These are phyloP conservation scores for Horisme vitalbata DNA, from an alignment of 2,888 invertebrate species.

Conservation along the genomic window DNA sequence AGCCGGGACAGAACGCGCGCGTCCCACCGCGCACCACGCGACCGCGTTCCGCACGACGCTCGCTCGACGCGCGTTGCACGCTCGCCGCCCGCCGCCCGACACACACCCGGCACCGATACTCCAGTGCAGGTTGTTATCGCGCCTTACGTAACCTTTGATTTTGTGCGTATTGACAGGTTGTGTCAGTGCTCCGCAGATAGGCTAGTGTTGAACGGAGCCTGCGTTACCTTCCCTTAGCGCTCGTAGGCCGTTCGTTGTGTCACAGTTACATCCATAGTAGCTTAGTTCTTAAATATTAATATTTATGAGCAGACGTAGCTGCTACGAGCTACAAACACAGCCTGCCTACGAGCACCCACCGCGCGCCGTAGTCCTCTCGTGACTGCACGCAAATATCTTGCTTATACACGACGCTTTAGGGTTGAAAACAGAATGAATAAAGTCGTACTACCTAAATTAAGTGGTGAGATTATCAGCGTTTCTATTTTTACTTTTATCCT, in stretches of 20 bases:
- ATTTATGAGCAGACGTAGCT: slow-evolving; percentile 32
- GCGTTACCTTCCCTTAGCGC: neutral
- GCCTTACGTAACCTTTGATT: slow-evolving; percentile 69
- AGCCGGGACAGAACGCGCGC: slow-evolving; percentile 62
- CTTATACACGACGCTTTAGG: slow-evolving; percentile 35
- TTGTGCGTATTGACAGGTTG: slow-evolving; percentile 66
- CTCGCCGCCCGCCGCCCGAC: slow-evolving; percentile 43
- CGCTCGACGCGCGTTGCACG: slow-evolving; percentile 50
- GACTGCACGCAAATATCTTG: slow-evolving; percentile 40
- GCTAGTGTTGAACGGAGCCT: slow-evolving; percentile 22
- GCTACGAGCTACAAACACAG: slow-evolving; percentile 51
- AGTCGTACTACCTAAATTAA: slow-evolving; percentile 34
- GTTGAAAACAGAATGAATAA: slow-evolving; percentile 38
- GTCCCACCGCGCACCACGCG: slow-evolving; percentile 41
- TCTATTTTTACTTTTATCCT: slow-evolving; percentile 15
- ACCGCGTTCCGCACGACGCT: slow-evolving; percentile 46
- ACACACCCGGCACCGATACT: slow-evolving; percentile 47
- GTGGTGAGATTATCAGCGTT: slow-evolving; percentile 35
- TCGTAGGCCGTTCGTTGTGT: slow-evolving; percentile 13
- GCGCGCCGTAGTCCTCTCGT: slow-evolving; percentile 39
- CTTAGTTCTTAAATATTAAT: slow-evolving; percentile 4
- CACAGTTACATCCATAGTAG: neutral
- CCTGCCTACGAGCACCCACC: slow-evolving; percentile 39
- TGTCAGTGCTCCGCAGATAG: slow-evolving; percentile 43
- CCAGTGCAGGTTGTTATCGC: slow-evolving; percentile 64